Evolutionary conservation across 2,797 vertebrate genomes (phyloP).

Genomic region (Fringilla coelebs): DNA sequence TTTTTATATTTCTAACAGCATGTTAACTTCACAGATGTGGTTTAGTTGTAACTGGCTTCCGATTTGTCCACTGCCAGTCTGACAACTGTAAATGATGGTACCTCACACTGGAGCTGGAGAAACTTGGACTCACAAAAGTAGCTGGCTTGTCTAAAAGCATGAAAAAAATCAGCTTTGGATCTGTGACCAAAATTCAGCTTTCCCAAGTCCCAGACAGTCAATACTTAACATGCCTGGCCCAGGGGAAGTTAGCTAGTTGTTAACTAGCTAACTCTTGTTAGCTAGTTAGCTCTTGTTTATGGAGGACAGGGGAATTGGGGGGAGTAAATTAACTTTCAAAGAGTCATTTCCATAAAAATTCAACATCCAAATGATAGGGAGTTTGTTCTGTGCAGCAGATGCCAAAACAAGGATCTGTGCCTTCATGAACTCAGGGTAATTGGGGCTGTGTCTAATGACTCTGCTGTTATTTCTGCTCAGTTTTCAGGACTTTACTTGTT

Average conservation of each 20-base stretch:
- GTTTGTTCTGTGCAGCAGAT: neutral
- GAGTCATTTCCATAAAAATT: neutral
- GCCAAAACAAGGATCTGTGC: neutral
- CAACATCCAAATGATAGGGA: neutral
- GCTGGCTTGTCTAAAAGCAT: neutral
- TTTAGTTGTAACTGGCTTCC: neutral
- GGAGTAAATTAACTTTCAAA: neutral
- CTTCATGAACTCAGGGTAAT: neutral
- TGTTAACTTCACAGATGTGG: neutral
- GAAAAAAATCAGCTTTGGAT: neutral
- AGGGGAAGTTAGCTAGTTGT: neutral
- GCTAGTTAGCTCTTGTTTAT: neutral
- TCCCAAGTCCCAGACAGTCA: neutral
- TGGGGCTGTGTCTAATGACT: neutral
- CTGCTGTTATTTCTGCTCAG: conserved; percentile 70
- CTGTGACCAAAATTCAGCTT: neutral
- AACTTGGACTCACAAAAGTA: neutral
- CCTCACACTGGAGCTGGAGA: neutral
- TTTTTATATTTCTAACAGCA: neutral
- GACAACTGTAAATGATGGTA: neutral
- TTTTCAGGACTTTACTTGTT: conserved; percentile 94
- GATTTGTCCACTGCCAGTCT: neutral
- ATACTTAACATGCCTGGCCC: neutral
- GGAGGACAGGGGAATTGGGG: neutral
- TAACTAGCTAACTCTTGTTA: too few relatives aligned